phyloP scores from a whole-genome alignment of 92 coral and sea anemone genomes.

The Meandrina meandrites region DNA sequence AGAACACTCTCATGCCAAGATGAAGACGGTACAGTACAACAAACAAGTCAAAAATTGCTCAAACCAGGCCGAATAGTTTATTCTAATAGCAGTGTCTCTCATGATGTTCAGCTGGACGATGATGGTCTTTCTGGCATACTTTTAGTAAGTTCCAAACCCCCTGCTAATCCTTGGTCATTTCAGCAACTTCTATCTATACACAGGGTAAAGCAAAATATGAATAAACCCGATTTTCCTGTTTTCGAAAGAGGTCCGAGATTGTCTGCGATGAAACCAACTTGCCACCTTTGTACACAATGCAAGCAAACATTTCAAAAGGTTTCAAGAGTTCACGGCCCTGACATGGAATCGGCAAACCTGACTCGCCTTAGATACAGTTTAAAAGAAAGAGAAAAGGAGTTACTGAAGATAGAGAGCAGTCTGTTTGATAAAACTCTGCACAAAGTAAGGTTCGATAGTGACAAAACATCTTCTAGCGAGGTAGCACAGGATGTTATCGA shows the following conservation, averaged over 20 bases:
- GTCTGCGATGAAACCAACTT: not conserved
- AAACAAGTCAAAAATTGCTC: not conserved
- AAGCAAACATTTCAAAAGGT: not conserved
- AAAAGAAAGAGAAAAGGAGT: slow-evolving; percentile 2
- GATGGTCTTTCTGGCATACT: slow-evolving; percentile 19
- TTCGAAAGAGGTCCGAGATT: not conserved
- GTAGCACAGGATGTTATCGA: not conserved
- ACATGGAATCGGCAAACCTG: slow-evolving; percentile 5
- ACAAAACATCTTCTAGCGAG: not conserved
- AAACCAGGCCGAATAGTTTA: not conserved
- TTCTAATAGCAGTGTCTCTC: not conserved
- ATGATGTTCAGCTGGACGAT: not conserved
- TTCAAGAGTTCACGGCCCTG: not conserved
- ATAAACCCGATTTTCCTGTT: not conserved
- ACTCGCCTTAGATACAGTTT: slow-evolving; percentile 5
- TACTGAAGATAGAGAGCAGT: not conserved
- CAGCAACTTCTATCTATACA: not conserved
- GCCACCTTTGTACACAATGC: slow-evolving; percentile 5
- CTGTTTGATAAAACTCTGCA: not conserved
- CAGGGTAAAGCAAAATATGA: not conserved
- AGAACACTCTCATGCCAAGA: not conserved
- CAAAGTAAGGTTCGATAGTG: not conserved
- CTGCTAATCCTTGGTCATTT: not conserved
- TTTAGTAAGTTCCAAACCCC: slow-evolving; percentile 11
- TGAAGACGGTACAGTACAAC: not conserved